Evolutionary conservation across 2,113 vertebrate species (phyloP), one percentile per base, ranked within the genome.

Genomic region (Chaetorhynchus papuensis): DNA sequence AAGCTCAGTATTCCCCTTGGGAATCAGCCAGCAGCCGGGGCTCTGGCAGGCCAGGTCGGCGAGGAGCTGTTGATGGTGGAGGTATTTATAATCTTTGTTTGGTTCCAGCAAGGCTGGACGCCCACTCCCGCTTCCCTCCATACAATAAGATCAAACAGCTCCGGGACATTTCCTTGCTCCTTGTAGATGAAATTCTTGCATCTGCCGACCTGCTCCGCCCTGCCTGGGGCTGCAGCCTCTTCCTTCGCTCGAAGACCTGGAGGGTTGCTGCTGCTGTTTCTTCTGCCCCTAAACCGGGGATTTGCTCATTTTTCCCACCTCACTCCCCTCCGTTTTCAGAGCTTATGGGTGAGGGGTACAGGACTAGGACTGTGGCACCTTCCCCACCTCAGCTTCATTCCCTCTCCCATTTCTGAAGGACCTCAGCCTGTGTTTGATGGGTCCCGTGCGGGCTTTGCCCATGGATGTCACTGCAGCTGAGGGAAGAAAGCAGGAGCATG

Each of bases 41-140:
- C 56, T 77, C 24, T 1, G 15, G 37, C 3, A 4, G 87, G 60
- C 68, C 17, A 5, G 71, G 78, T 80, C 1, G 0, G 56, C 0
- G 1, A 75, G 90, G 87, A 93, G 93, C 88, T 93, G 90, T 54
- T 83, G 92, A 57, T 90, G 79, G 79, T 0, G 0, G 89, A 93
- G 90, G 94, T 95, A 80, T 94, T 94, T 95, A 95, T 94, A 94
- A 94, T 92, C 71, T 93, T 94, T 97, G 96, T 95, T 97, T 97
- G 89, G 82, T 96, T 95, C 90, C 83, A 96, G 93, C 65, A 17
- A 89, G 89, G 86, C 95, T 95, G 95, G 79, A 81, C 60, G 26
- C 92, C 94, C 90, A 68, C 85, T 93, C 85, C 87, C 13, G 76
- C 65, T 96, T 96, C 92, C 95, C 94, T 71, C 76, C 83, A 94